Evolutionary conservation across 2,113 vertebrate species (phyloP).

Genomic region (Polypterus bichir): DNA sequence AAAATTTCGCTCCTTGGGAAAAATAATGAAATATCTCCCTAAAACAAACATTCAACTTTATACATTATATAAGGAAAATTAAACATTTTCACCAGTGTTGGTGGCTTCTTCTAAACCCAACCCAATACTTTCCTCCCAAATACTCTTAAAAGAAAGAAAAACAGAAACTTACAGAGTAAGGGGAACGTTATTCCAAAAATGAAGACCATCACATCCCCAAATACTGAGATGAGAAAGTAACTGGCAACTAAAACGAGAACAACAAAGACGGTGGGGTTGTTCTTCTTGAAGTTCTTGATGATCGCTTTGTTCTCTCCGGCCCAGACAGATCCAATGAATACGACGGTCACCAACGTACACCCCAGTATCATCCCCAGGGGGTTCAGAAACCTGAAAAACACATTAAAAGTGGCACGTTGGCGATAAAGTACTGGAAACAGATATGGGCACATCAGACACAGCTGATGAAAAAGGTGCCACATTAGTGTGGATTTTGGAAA

Average conservation of each 20-base stretch:
- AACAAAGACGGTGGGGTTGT: conserved; percentile 67
- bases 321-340: conserved; percentile 75
- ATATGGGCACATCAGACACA: neutral
- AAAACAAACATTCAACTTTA: too few relatives aligned
- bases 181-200: conserved; percentile 81
- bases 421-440: neutral
- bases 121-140: neutral
- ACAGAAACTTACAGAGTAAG: conserved; percentile 63
- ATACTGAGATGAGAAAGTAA: conserved; percentile 76
- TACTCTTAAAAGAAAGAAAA: neutral
- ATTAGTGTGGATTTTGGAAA: too few relatives aligned
- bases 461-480: too few relatives aligned
- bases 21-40: too few relatives aligned
- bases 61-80: too few relatives aligned
- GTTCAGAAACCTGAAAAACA: conserved; percentile 65
- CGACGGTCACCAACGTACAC: conserved; percentile 58
- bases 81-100: too few relatives aligned
- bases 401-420: neutral
- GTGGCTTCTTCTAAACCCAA: too few relatives aligned
- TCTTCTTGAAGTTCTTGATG: conserved; percentile 71
- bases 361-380: conserved; percentile 80
- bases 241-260: conserved; percentile 66
- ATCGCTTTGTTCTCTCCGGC: conserved; percentile 67
- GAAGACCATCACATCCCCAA: conserved; percentile 86
- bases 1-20: too few relatives aligned